Conservation (phyloP, 2,888 invertebrate genomes). For the Yponomeuta evonymella region DNA sequence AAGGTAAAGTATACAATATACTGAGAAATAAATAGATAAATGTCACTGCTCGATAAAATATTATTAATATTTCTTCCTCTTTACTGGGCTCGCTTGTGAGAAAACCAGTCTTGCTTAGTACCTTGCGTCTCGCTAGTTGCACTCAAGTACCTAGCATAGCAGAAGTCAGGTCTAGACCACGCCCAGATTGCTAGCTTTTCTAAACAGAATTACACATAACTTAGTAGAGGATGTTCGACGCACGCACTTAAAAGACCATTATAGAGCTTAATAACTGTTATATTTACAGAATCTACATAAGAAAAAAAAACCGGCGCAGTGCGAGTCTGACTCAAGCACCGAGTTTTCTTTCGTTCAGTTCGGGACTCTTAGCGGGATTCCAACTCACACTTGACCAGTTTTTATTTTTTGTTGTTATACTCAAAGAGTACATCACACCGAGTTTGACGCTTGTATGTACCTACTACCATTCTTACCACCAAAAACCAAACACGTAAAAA, state of each 20-base stretch:
- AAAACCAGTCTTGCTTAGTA: slow-evolving; percentile 6
- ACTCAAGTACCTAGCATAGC: background rate
- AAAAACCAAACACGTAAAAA: no score
- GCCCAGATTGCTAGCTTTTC: background rate
- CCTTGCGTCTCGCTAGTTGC: background rate
- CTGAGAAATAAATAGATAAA: slow-evolving; percentile 6
- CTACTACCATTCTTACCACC: no score
- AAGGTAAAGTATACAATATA: background rate
- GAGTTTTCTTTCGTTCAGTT: no score
- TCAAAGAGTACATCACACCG: no score
- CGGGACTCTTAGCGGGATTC: no score
- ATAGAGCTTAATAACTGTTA: background rate
- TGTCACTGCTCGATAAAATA: slow-evolving; percentile 6
- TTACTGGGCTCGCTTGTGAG: background rate
- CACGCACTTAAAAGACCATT: background rate
- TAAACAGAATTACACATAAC: background rate
- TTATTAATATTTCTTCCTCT: slow-evolving; percentile 11
- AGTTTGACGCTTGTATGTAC: no score
- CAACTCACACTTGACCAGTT: no score
- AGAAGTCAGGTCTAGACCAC: slow-evolving; percentile 1
- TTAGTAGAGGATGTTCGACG: no score
- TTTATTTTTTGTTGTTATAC: no score
- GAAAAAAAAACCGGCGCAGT: no score
- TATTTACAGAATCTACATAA: no score
- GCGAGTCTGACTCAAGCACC: no score